A percentile compares a stretch with the other conserved stretches of the same genome.
Evolutionary conservation across 2,888 invertebrate genomes (phyloP).

Genomic region (Conops quadrifasciatus): DNA sequence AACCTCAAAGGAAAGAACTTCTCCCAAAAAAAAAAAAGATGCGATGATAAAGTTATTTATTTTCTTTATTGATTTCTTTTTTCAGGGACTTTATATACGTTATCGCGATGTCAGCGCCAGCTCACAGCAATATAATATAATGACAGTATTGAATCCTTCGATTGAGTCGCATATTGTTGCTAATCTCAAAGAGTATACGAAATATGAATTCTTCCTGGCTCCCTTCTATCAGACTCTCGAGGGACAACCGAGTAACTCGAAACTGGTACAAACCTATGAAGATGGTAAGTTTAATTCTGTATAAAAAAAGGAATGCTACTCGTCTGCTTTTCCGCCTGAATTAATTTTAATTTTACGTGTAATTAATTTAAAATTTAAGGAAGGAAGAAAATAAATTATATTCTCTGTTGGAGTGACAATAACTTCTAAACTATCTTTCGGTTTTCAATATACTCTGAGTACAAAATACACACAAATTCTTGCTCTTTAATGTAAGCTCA

Average conservation of each 20-base stretch:
- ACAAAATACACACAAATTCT: too few relatives aligned
- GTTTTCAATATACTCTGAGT: too few relatives aligned
- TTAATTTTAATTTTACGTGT: not conserved
- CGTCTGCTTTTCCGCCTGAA: too few relatives aligned
- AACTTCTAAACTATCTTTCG: too few relatives aligned
- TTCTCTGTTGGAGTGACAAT: too few relatives aligned
- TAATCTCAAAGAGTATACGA: slow-evolving; percentile 80
- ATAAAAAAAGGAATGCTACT: too few relatives aligned
- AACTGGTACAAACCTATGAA: slow-evolving; percentile 84
- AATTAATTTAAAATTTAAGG: too few relatives aligned
- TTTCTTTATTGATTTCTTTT: too few relatives aligned
- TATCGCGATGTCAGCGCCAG: slow-evolving; percentile 72
- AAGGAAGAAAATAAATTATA: slow-evolving; percentile 2
- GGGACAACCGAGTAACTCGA: slow-evolving; percentile 92
- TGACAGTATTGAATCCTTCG: slow-evolving; percentile 71
- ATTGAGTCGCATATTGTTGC: slow-evolving; percentile 75
- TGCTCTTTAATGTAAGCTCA: too few relatives aligned
- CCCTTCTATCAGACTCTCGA: slow-evolving; percentile 87
- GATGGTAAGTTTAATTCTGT: slow-evolving; percentile 70
- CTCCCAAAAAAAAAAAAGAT: too few relatives aligned
- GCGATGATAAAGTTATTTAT: too few relatives aligned
- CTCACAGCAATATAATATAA: slow-evolving; percentile 72
- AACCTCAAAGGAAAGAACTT: too few relatives aligned
- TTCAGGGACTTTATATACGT: slow-evolving; percentile 73
- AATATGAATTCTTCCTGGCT: slow-evolving; percentile 87